phyloP scores from a whole-genome alignment of 2,888 invertebrate species.

The Lasioglossum villosulum region DNA sequence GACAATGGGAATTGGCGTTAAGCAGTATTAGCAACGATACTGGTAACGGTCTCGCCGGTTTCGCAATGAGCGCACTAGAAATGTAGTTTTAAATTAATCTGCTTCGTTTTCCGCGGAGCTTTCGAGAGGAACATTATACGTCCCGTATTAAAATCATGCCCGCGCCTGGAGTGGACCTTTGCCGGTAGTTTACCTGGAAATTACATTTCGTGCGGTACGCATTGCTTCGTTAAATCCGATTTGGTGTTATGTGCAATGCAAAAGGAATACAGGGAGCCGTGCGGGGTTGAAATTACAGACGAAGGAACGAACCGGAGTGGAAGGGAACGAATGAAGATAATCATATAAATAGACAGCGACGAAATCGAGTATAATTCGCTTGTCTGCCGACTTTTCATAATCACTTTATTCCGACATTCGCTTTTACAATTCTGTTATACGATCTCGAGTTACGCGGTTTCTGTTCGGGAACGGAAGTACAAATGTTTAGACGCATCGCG shows the following conservation, averaged over 20 bases:
- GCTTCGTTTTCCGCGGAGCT: slow-evolving; percentile 4
- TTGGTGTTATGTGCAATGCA: slow-evolving; percentile 38
- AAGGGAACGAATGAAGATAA: slow-evolving; percentile 25
- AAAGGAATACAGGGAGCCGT: slow-evolving; percentile 17
- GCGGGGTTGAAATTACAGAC: slow-evolving; percentile 35
- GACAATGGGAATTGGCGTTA: slow-evolving; percentile 1
- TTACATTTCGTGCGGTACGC: slow-evolving; percentile 41
- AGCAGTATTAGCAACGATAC: slow-evolving; percentile 12
- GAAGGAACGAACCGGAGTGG: slow-evolving; percentile 20
- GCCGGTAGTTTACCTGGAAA: slow-evolving; percentile 41
- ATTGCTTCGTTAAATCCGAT: slow-evolving; percentile 52
- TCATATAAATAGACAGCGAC: slow-evolving; percentile 39
- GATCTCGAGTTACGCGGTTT: background rate
- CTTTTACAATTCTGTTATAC: background rate
- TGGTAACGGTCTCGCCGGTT: background rate
- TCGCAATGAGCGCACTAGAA: background rate
- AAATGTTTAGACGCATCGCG: slow-evolving; percentile 1
- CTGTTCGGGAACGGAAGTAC: background rate
- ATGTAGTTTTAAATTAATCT: slow-evolving; percentile 33
- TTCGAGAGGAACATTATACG: slow-evolving; percentile 4
- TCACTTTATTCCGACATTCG: background rate
- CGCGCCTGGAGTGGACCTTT: background rate
- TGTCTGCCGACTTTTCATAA: slow-evolving; percentile 12
- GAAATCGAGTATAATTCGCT: slow-evolving; percentile 26
- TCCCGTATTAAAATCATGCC: slow-evolving; percentile 30